Conservation (phyloP, 2,797 vertebrate genomes). For the Glyptemys insculpta region DNA sequence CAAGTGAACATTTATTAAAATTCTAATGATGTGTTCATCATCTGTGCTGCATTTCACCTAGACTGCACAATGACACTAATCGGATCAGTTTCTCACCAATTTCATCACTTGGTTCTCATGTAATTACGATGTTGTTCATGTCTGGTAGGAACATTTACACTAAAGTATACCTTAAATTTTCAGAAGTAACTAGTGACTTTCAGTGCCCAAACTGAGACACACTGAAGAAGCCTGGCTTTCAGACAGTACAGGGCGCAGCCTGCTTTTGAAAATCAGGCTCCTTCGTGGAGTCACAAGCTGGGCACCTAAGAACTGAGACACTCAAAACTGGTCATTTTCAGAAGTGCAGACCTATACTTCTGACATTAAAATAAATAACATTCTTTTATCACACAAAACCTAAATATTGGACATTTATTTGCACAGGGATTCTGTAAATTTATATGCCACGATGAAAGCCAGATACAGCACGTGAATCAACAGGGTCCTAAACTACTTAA, state of each 20-base stretch:
- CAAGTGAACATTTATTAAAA: background rate
- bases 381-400: background rate
- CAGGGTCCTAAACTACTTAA: background rate
- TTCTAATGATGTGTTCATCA: background rate
- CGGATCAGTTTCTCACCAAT: background rate
- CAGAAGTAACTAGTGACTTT: background rate
- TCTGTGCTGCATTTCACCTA: background rate
- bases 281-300: background rate
- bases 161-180: background rate
- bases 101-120: background rate
- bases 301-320: background rate
- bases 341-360: background rate
- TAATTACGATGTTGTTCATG: background rate
- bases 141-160: background rate
- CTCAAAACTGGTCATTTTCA: background rate
- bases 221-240: background rate
- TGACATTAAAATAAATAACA: background rate
- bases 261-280: background rate
- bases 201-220: background rate
- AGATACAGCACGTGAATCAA: background rate
- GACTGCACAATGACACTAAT: background rate
- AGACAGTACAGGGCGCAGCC: background rate
- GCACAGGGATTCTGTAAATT: background rate
- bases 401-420: background rate
- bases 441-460: background rate